Evolutionary conservation across 2,888 invertebrate genomes (phyloP).

Genomic region (Polia nebulosa): DNA sequence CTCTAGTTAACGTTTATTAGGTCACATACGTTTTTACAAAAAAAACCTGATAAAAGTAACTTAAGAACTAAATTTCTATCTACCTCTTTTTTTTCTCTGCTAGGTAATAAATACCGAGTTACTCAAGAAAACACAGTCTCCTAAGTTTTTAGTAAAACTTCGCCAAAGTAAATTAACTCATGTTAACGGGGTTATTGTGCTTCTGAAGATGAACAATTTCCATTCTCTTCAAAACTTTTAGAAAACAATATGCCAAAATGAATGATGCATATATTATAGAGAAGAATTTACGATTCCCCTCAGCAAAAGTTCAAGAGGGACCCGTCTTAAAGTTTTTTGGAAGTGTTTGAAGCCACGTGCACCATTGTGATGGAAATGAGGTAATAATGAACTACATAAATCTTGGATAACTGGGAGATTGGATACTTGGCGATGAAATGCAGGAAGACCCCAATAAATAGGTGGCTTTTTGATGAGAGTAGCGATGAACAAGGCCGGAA

Average conservation of each 20-base stretch:
- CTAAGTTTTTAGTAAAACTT: conserved; percentile 24
- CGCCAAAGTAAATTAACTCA: conserved; percentile 41
- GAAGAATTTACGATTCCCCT: conserved; percentile 40
- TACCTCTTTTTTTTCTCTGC: background rate
- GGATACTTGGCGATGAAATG: conserved; percentile 30
- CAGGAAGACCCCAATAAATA: conserved; percentile 43
- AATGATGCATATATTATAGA: conserved; percentile 46
- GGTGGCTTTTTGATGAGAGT: conserved; percentile 12
- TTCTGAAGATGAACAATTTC: conserved; percentile 28
- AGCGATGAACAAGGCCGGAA: conserved; percentile 15
- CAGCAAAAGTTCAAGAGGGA: conserved; percentile 35
- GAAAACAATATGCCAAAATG: conserved; percentile 44
- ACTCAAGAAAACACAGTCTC: conserved; percentile 11
- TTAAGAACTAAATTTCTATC: background rate
- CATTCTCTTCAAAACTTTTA: conserved; percentile 32
- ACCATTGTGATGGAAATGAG: conserved; percentile 55
- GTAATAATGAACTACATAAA: conserved; percentile 54
- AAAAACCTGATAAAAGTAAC: background rate
- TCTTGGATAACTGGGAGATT: conserved; percentile 37
- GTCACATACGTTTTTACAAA: background rate
- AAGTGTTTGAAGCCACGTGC: conserved; percentile 30
- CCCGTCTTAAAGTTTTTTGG: conserved; percentile 43
- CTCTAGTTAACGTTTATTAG: background rate
- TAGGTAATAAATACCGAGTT: background rate
- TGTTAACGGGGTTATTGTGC: conserved; percentile 37